These are phyloP conservation scores for Amiota communis DNA, from an alignment of 2,888 invertebrate genomes.

Conservation along the genomic window DNA sequence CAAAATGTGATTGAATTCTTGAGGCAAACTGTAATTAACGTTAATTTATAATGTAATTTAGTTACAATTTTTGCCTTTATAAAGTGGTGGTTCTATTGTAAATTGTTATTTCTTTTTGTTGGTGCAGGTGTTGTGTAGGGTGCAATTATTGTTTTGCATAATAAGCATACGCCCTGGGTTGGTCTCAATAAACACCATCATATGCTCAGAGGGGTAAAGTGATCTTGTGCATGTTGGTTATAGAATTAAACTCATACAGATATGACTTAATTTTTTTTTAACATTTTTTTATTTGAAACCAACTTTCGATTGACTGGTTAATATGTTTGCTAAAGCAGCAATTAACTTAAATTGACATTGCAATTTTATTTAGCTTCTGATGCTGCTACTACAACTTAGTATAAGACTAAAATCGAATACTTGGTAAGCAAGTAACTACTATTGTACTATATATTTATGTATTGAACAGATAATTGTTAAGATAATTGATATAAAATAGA, in stretches of 20 bases:
- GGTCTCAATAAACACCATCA: conserved; percentile 32
- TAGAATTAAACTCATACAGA: no score
- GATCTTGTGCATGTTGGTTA: no score
- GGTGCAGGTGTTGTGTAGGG: conserved; percentile 36
- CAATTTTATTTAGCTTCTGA: neutral
- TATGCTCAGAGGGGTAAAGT: no score
- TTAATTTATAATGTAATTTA: conserved; percentile 17
- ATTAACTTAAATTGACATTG: conserved; percentile 20
- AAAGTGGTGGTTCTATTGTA: neutral
- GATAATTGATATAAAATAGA: no score
- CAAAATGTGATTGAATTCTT: neutral
- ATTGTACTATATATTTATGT: no score
- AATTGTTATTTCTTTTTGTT: conserved; percentile 19
- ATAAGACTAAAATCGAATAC: no score
- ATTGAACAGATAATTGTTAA: no score
- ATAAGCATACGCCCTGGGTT: conserved; percentile 63
- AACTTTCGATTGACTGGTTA: conserved; percentile 17
- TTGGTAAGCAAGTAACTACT: no score
- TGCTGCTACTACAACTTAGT: neutral
- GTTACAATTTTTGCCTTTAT: neutral
- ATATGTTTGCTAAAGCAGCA: neutral
- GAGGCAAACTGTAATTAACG: conserved; percentile 13
- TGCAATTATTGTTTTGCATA: conserved; percentile 58
- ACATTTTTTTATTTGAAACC: conserved; percentile 2
- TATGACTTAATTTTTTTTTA: neutral